These are phyloP conservation scores for Synanthedon andrenaeformis DNA, from an alignment of 2,888 invertebrate species.

Conservation along the genomic window DNA sequence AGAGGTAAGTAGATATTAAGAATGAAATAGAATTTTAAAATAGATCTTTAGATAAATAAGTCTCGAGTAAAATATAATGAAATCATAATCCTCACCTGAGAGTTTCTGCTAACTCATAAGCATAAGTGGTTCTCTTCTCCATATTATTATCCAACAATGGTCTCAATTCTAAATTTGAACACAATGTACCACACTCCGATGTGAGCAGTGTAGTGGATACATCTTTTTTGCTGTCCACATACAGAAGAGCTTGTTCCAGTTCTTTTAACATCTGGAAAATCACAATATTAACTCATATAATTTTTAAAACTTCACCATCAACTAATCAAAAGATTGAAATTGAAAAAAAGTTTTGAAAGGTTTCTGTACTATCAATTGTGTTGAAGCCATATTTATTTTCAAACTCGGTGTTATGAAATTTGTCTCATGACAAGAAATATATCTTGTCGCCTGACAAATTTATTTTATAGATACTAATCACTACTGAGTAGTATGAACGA, in stretches of 20 bases:
- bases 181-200: slow-evolving; percentile 81
- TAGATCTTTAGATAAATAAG: neutral
- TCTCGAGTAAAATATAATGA: neutral
- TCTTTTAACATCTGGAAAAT: slow-evolving; percentile 79
- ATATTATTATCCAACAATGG: slow-evolving; percentile 72
- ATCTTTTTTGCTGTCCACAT: slow-evolving; percentile 41
- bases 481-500: too few relatives aligned
- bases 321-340: too few relatives aligned
- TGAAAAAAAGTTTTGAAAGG: too few relatives aligned
- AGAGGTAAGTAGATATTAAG: too few relatives aligned
- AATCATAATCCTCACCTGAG: slow-evolving; percentile 72
- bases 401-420: too few relatives aligned
- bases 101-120: slow-evolving; percentile 76
- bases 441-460: too few relatives aligned
- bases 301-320: too few relatives aligned
- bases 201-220: slow-evolving; percentile 78
- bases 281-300: neutral
- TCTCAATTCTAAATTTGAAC: slow-evolving; percentile 85
- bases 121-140: slow-evolving; percentile 73
- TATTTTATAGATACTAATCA: too few relatives aligned
- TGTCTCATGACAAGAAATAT: too few relatives aligned
- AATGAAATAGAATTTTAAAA: too few relatives aligned
- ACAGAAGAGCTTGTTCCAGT: slow-evolving; percentile 75
- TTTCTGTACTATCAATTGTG: too few relatives aligned
- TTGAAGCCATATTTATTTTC: too few relatives aligned